Evolutionary conservation across 2,113 vertebrate genomes (phyloP), one percentile per base, ranked within the genome.

Genomic region (Thamnaconus septentrionalis): DNA sequence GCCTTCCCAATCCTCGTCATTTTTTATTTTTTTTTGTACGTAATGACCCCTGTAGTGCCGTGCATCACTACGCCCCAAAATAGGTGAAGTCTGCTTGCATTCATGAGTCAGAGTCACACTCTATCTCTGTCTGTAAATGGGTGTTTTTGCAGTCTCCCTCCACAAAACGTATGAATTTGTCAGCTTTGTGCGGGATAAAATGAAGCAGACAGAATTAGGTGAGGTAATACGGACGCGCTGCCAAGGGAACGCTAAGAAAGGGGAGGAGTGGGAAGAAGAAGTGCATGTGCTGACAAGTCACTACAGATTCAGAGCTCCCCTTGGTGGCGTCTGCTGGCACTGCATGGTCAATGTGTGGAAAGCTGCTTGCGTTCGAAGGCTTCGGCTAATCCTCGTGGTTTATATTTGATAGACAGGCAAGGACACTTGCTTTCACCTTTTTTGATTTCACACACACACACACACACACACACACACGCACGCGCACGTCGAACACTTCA

Each of bases 151-250:
- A 41, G 4, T 76, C 61, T 52, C 70, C 72, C 76, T 76, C 65
- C 66, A 59, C 60, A 68, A 82, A 82, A 83, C 71, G 65, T 61
- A 66, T 71, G 72, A 76, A 83, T 84, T 78, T 80, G 71, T 84
- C 78, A 79, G 79, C 71, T 81, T 83, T 86, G 70, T 85, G 79
- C 39, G 8, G 79, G 71, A 78, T 70, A 89, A 82, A 90, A 87
- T 84, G 87, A 87, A 75, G 78, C 78, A 80, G 83, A 80, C 76
- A 82, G 82, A 88, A 85, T 88, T 83, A 84, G 86, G 81, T 82
- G 82, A 83, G 83, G 76, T 76, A 80, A 87, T 81, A 69, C 75
- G 62, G 69, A 83, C 67, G 73, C 69, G 75, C 56, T 3, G 61
- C 66, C 61, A 69, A 80, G 63, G 65, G 46, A 72, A 64, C 54